Evolutionary conservation across 2,888 invertebrate genomes (phyloP), one percentile per base, ranked within the genome.

Genomic region (Tridacna gigas): DNA sequence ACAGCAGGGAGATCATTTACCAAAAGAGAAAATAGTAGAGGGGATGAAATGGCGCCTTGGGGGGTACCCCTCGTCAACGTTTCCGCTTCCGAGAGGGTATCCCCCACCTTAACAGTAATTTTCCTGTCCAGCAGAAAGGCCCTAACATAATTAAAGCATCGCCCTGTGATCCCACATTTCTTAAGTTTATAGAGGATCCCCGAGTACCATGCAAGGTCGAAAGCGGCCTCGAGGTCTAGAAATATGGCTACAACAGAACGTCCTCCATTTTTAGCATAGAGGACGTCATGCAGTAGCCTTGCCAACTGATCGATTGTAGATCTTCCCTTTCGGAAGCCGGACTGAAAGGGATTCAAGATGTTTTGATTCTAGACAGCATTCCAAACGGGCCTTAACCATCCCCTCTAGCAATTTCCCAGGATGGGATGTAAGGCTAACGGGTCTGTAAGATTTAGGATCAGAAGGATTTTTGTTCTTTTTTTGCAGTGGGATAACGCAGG

Each of bases 351-450:
- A 60, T 67, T 67, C n/a, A 77, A 18, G 7, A 45, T 67, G n/a
- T 77, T 77, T 26, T 20, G 66, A 65, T 45, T 76, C 76, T 66
- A 76, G n/a, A 22, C 20, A 63, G 2, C 51, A 26, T 22, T 66
- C 76, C 1, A 76, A 26, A 45, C 76, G 37, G 2, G 48, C 66
- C 51, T 76, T 76, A 18, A 76, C 66, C 66, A 76, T 76, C 18
- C 66, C 47, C 25, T 76, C 66, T 20, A 76, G 37, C 20, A 66
- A 67, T 77, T 80, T 80, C 47, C 71, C 76, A 48, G 76, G 60
- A 26, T 76, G 76, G 4, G 80, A 80, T n/a, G 80, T 76, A n/a
- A 80, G 80, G 56, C 76, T 76, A 11, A 77, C 71, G 0, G 73
- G 76, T 51, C 80, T 69, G 25, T 80, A 73, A 5, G 71, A 80